Evolutionary conservation across 2,888 invertebrate genomes (phyloP), one percentile per base, ranked within the genome.

Genomic region (Podotricha telesiphe): DNA sequence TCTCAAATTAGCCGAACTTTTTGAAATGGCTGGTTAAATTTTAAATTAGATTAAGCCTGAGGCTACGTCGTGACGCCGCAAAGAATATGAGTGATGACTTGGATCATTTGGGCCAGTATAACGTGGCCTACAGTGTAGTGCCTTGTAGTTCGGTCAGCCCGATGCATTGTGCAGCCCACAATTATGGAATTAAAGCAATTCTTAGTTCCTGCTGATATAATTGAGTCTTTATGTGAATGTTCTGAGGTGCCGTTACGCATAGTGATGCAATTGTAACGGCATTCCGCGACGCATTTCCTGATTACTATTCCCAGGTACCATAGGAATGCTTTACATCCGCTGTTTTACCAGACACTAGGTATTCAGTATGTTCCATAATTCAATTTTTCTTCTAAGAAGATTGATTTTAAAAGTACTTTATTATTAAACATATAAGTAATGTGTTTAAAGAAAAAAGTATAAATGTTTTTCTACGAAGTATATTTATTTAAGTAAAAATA

Each of bases 81-180:
- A 87, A 89, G 87, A 86, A 86, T 88, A 89, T 89, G 89, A 91
- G 86, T 85, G 90, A 91, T 91, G 89, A 86, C 89, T 88, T 76
- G 77, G 79, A 77, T 75, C 77, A 68, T 71, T 62, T 64, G 64
- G 73, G 63, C 82, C 82, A 78, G 17, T 66, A 13, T 73, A 74
- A 69, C 47, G 37, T 75, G 84, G 78, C 73, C 80, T 74, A 70
- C 71, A 67, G 61, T 70, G 64, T 72, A 67, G 61, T 70, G 64
- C 71, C 72, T 71, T 70, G 65, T 66, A 53, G 63, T 73, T 71
- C 58, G 66, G 61, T 71, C 67, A 71, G 63, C 69, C 65, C 69
- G 68, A 71, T 68, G 69, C 68, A 75, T 75, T 76, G 73, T 68
- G 77, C 67, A 42, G 51, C 79, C 79, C 78, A 85, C 88, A 89